Evolutionary conservation across 2,888 invertebrate species (phyloP).

Genomic region (Chrysolina haemoptera): DNA sequence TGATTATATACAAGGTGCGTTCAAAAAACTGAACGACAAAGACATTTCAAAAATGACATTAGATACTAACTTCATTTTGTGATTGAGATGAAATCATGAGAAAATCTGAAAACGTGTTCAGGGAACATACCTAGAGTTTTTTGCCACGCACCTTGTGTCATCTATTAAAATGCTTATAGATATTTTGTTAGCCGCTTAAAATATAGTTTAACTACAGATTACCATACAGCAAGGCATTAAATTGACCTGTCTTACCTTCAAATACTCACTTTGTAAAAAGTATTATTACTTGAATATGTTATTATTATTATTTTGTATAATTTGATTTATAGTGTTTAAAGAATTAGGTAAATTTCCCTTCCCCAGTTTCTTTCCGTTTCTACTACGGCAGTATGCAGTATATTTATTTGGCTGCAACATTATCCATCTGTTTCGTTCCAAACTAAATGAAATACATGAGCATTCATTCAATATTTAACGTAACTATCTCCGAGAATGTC

Average conservation of each 20-base stretch:
- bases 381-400: not conserved
- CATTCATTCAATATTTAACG: no score
- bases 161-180: slow-evolving; percentile 43
- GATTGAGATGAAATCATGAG: not conserved
- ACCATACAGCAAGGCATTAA: slow-evolving; percentile 68
- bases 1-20: slow-evolving; percentile 50
- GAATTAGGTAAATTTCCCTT: slow-evolving; percentile 25
- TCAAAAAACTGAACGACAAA: slow-evolving; percentile 36
- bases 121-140: slow-evolving; percentile 8
- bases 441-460: no score
- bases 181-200: slow-evolving; percentile 44
- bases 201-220: slow-evolving; percentile 65
- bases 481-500: no score
- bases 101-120: not conserved
- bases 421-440: no score
- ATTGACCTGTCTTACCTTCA: slow-evolving; percentile 65
- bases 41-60: slow-evolving; percentile 51
- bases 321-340: slow-evolving; percentile 46
- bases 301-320: slow-evolving; percentile 55
- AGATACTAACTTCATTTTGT: slow-evolving; percentile 30
- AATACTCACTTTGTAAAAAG: slow-evolving; percentile 66
- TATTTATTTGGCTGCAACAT: no score
- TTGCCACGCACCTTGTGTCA: slow-evolving; percentile 48
- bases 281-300: slow-evolving; percentile 52
- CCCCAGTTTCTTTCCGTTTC: slow-evolving; percentile 5